Base-by-base conservation (phyloP, 2,113 vertebrate species). In the Bagarius yarrelli region DNA sequence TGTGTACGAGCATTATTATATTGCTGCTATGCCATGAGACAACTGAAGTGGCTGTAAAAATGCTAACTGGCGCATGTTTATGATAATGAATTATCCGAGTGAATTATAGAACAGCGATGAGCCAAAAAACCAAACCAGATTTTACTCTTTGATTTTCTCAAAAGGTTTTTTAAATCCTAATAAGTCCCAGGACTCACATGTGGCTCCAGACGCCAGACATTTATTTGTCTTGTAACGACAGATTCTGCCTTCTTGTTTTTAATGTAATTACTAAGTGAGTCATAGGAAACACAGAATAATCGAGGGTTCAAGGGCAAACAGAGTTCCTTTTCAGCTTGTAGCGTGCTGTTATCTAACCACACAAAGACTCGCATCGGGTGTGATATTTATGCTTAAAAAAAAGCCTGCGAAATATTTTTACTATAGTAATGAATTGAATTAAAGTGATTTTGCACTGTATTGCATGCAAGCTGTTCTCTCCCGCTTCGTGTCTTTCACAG, bases 401-500 rank as follows among this genome's bases (percentile, higher is more conserved):
- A 55, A 66, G 27, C 4, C 13, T 23, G 36, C 77, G 27, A 66
- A 76, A 70, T 76, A 64, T 76, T 76, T 83, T 66, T 77, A 71
- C 71, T 80, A 4, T 60, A 69, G 64, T 59, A 53, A 44, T 47
- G 52, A 79, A 71, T 66, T 76, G 79, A 81, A 80, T 63, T 77
- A 50, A 6, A 83, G 36, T 67, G 79, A 78, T 70, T 76, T 61
- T 71, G 73, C 56, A 71, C 34, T 57, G 74, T 71, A 74, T 74
- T 84, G 73, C 79, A 73, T 78, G 50, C 83, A 81, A 15, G 75
- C 64, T 84, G 78, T 61, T 81, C 27, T 36, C 60, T 74, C n/a
- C 25, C 70, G 27, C 30, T 74, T 32, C 59, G 8, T 1, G 72
- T 72, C 59, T 5, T 60, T 76, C n/a, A 47, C 19, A 25, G 75